Evolutionary conservation across 2,797 vertebrate species (phyloP).

Genomic region (Lagodon rhomboides): DNA sequence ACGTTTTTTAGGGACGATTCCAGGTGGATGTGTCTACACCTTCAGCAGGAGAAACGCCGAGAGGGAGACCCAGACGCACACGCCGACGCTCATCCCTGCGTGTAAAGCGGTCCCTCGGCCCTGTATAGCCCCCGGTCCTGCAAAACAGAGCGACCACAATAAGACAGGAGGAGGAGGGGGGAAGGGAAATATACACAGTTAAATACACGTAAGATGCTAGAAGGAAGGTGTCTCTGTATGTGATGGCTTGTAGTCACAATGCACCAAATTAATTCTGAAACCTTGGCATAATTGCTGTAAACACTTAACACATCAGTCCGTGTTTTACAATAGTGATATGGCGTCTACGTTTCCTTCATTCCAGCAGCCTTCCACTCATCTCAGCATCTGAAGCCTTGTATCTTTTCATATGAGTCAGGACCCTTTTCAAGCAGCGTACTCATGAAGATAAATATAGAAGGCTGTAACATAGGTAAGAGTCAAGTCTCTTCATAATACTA

Average conservation of each 20-base stretch:
- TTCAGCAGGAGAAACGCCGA: conserved; percentile 82
- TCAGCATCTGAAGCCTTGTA: neutral
- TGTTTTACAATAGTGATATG: conserved; percentile 22
- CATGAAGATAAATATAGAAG: neutral
- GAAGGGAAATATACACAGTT: neutral
- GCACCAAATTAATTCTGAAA: conserved; percentile 27
- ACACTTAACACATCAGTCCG: conserved; percentile 12
- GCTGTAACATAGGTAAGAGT: neutral
- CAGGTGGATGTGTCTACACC: conserved; percentile 78
- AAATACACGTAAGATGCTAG: conserved; percentile 7
- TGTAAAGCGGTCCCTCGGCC: conserved; percentile 74
- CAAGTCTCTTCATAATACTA: too few species aligned
- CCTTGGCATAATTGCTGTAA: conserved; percentile 9
- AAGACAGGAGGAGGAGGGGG: neutral
- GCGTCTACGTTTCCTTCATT: neutral
- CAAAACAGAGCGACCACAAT: neutral
- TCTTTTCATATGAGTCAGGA: neutral
- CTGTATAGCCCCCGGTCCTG: conserved; percentile 86
- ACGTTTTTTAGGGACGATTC: conserved; percentile 64
- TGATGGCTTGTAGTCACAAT: conserved; percentile 13
- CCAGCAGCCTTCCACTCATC: conserved; percentile 7
- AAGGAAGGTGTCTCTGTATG: conserved; percentile 9
- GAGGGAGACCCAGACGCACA: conserved; percentile 80
- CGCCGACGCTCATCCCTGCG: conserved; percentile 69
- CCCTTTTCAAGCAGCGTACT: neutral